phyloP scores from a whole-genome alignment of 1,140 invertebrate species.

The Drosophila murphyi region DNA sequence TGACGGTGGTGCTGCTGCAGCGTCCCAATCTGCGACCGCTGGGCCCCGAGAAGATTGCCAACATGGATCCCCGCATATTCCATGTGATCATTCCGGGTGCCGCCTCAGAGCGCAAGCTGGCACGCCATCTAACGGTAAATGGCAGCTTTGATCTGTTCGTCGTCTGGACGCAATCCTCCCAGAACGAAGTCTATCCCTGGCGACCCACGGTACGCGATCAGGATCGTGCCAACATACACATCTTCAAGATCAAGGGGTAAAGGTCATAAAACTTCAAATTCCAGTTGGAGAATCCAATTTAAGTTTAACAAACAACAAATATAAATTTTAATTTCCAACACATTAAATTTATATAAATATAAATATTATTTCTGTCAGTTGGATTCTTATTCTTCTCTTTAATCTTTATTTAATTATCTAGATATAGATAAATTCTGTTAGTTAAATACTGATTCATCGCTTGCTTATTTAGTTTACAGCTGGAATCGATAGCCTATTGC shows the following conservation, averaged over 20 bases:
- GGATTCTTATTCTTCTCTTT: too few species aligned
- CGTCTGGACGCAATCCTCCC: slow-evolving; percentile 91
- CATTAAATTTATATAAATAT: too few species aligned
- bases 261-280: neutral
- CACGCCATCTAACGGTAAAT: slow-evolving; percentile 88
- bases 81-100: slow-evolving; percentile 87
- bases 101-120: slow-evolving; percentile 87
- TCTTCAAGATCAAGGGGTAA: slow-evolving; percentile 86
- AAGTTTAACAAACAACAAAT: too few species aligned
- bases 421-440: too few species aligned
- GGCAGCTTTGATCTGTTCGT: slow-evolving; percentile 86
- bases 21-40: slow-evolving; percentile 86
- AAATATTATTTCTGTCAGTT: too few species aligned
- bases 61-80: slow-evolving; percentile 88
- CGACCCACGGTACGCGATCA: slow-evolving; percentile 91
- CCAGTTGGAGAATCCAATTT: too few species aligned
- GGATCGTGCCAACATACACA: slow-evolving; percentile 91
- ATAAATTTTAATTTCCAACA: too few species aligned
- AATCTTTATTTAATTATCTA: too few species aligned
- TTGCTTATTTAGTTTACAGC: slow-evolving; percentile 84
- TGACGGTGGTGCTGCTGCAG: slow-evolving; percentile 88
- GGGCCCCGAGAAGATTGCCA: slow-evolving; percentile 86
- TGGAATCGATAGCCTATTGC: slow-evolving; percentile 87
- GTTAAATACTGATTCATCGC: neutral
- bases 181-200: slow-evolving; percentile 94